Evolutionary conservation across 2,113 vertebrate species (phyloP), one percentile per base, ranked within the genome.

Genomic region (Hippolais icterina): DNA sequence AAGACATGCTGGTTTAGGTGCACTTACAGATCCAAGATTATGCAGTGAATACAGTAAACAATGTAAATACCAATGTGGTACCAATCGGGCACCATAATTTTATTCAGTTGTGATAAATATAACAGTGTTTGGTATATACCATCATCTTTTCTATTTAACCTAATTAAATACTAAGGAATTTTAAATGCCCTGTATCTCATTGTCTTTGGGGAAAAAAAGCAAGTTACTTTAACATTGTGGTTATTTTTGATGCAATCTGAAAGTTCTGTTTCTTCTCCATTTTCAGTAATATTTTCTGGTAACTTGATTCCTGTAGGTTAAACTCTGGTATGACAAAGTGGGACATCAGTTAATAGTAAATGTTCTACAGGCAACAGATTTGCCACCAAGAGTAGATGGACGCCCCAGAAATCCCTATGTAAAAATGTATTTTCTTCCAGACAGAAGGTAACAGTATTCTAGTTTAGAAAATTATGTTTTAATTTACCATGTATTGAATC

Each of bases 341-440:
- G 99, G 99, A 61, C 99, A 99, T 97, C 99, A 99, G 95, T 97
- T 99, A 97, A 99, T 99, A 91, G 99, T 99, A 89, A 99, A 99
- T 96, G 99, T 99, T 95, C 99, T 99, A 66, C 99, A 99, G 98
- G 99, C 99, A 98, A 99, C 98, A 97, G 99, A 99, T 94, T 98
- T 99, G 75, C 99, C 99, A 56, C 16, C 98, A 70, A 98, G 99
- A 96, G 97, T 97, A 63, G 99, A 99, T 61, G 99, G 99, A 53
- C 98, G 99, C 61, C 99, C 99, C 56, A 98, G 99, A 70, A 99
- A 99, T 97, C 99, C 99, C 42, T 99, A 99, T 90, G 99, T 99
- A 93, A 99, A 99, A 98, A 99, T 99, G 99, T 99, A 99, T 97
- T 99, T 99, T 97, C 99, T 99, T 95, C 99, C 99, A 71, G 99